A percentile compares a stretch with the other conserved stretches of the same genome.
phyloP scores from a whole-genome alignment of 1,140 invertebrate genomes.

The Zaprionus gabonicus region DNA sequence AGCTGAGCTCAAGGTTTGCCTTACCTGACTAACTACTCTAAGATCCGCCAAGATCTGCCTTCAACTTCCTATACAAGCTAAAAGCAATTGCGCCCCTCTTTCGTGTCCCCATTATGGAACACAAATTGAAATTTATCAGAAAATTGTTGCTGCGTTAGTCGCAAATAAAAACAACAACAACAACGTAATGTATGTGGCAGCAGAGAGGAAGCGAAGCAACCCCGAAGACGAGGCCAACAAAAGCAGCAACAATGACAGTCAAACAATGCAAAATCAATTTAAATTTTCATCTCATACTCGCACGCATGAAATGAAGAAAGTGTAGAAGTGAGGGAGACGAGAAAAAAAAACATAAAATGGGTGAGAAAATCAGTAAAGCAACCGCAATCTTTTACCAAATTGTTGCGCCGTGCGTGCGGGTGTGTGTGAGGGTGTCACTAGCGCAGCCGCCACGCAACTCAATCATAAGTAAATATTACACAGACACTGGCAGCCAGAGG shows the following conservation, averaged over 20 bases:
- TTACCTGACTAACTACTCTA: not conserved
- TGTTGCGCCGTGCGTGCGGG: constrained; percentile 60
- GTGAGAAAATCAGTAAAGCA: constrained; percentile 82
- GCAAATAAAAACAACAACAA: constrained; percentile 46
- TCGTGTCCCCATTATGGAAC: constrained; percentile 23
- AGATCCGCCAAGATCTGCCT: not conserved
- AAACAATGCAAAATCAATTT: constrained; percentile 83
- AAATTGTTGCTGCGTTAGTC: constrained; percentile 41
- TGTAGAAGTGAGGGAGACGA: not conserved
- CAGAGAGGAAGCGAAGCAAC: constrained; percentile 25
- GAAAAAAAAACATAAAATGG: constrained; percentile 51
- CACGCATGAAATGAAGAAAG: not conserved
- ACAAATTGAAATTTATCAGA: constrained; percentile 74
- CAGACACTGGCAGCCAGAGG: constrained; percentile 25
- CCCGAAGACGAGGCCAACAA: constrained; percentile 31
- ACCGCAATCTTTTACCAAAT: constrained; percentile 81
- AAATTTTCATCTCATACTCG: constrained; percentile 73
- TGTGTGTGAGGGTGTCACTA: constrained; percentile 44
- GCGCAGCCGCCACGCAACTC: constrained; percentile 67
- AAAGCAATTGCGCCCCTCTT: not conserved
- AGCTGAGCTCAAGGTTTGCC: too few species aligned
- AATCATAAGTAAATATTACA: constrained; percentile 81
- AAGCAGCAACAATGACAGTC: constrained; percentile 74
- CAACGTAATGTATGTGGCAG: not conserved
- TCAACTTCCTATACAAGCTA: not conserved